Evolutionary conservation across 35 echinoderm and acorn worm species (phyloP), one percentile per base, ranked within the genome.

Genomic region (Nesometra sesokonis): DNA sequence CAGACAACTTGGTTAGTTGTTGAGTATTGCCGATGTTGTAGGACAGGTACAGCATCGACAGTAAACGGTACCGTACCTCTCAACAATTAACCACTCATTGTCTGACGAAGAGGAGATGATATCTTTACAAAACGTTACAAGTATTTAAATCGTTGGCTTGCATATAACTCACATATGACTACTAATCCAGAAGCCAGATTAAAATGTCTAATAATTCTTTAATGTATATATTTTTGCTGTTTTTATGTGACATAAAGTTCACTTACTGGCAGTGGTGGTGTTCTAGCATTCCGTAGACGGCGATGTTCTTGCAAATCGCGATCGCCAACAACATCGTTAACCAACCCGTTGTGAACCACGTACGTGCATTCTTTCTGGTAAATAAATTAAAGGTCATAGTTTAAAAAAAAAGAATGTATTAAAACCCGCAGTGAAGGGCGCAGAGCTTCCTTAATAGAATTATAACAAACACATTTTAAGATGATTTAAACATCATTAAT

Each of bases 321-420:
- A 93, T 77, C 1, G 94, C 94, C 32, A 97, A 34, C 32, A 93
- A 29, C 94, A 97, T 91, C 5, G 94, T 89, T 37, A 93, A 91
- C 91, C 91, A 97, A 5, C 94, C 94, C 27, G 94, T 97, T 0
- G 94, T 93, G 8, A 97, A 34, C 94, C 94, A 97, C 15, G 94
- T 93, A 86, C 90, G 90, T 19, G 91, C 91, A 47, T 92, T 90
- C 37, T 87, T 95, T 82, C 93, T 95, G n/a, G n/a, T n/a, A n/a
- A n/a, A n/a, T n/a, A n/a, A n/a, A n/a, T n/a, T n/a, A n/a, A n/a
- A n/a, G n/a, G n/a, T n/a, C n/a, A n/a, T n/a, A n/a, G n/a, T n/a
- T n/a, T n/a, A n/a, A n/a, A n/a, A n/a, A n/a, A n/a, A n/a, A n/a
- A n/a, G n/a, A n/a, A n/a, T n/a, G n/a, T n/a, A n/a, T n/a, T n/a